Evolutionary conservation across 2,797 vertebrate genomes (phyloP), one percentile per base, ranked within the genome.

Genomic region (Amblyraja radiata): DNA sequence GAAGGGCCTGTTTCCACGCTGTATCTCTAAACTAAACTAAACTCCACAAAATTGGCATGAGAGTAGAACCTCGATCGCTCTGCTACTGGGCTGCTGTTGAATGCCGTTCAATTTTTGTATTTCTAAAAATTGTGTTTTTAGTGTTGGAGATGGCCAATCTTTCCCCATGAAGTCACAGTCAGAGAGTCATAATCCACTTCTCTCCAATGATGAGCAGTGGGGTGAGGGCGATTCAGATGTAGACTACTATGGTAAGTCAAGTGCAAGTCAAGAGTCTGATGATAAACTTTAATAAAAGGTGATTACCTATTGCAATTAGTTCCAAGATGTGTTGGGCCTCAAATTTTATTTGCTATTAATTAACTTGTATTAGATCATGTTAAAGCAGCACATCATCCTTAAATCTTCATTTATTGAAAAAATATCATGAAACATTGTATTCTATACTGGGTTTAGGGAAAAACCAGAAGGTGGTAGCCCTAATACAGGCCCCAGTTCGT

Each of bases 131-230:
- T 88, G 65, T 2, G 36, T 94, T 0, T 54, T 16, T 95, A 99
- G 99, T 95, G 97, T 97, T 94, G 99, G 99, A 0, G 98, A 99
- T 86, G 99, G 99, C 77, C 98, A 99, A 93, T 99, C 97, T 71
- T 99, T 99, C 95, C 97, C 98, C 6, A 95, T 98, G 95, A 97
- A 97, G 95, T 96, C 96, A 91, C 94, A 96, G 39, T 97, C 94
- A 94, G 98, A 99, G 94, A 97, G 97, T 73, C 97, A 94, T 93
- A 99, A 99, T 93, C 98, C 98, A 16, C 95, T 99, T 93, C 95
- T 99, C 94, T 97, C 97, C 93, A 97, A 96, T 73, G 97, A 98
- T 94, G 97, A 98, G 94, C 97, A 97, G 94, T 99, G 98, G 98
- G 97, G 97, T 93, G 98, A 99, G 93, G 98, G 98, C 0, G 95